Base-by-base conservation (phyloP, 2,888 invertebrate species). In the Capitulum mitella region DNA sequence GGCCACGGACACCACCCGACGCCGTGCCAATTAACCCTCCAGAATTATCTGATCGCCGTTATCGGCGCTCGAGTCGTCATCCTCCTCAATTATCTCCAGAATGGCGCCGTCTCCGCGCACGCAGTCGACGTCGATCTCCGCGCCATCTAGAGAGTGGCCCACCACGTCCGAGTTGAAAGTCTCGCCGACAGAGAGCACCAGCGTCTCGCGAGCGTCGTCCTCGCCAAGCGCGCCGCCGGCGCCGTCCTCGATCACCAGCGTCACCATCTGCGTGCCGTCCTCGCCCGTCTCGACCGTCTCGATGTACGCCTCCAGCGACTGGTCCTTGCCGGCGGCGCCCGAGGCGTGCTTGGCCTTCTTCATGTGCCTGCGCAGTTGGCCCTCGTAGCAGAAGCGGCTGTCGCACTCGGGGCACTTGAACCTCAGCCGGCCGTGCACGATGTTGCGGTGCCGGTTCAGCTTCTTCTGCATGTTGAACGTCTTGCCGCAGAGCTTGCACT, bases 221-320 rank as follows among this genome's bases (percentile, higher is more conserved):
- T 70, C 70, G 6, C 70, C 70, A 26, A 37, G 22, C 70, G 37
- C 10, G 26, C 22, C 26, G 26, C 34, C 16, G 34, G 3, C 34
- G 0, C 37, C 70, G 40, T 70, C 70, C 16, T 70, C 70, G 22
- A 70, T 70, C 26, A 70, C 70, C 8, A 70, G 70, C 19, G 70
- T 70, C 70, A 70, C 26, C 70, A 70, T 70, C 70, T 70, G 70
- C 22, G 70, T 70, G 40, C 70, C 70, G 70, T 70, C 70, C 70
- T 37, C 70, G 37, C 37, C 70, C 22, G 70, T 70, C 40, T 70
- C 70, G 22, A 70, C 70, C 40, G 70, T 70, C 70, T 70, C 70
- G 22, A 70, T 70, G 40, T 70, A 70, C 26, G 70, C 70, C 70
- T 70, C 70, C 37, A 70, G 40, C 37, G 70, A 70, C 19, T 64